phyloP scores from a whole-genome alignment of 2,113 vertebrate genomes.

The Neodontobutis hainanensis region DNA sequence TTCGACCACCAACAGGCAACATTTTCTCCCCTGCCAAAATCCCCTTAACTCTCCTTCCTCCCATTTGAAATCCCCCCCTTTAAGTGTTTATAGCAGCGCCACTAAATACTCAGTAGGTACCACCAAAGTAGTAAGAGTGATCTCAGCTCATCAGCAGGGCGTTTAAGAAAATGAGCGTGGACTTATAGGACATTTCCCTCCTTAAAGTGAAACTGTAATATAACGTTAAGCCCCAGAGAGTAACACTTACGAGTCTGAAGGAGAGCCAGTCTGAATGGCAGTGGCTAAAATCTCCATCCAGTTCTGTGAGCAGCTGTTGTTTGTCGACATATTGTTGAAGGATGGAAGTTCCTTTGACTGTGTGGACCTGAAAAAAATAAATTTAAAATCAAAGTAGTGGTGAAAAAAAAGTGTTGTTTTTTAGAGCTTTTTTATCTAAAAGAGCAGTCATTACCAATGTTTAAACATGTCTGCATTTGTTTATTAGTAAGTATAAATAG shows the following conservation, averaged over 20 bases:
- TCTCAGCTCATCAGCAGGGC: background rate
- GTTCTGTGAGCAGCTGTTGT: slow-evolving; percentile 80
- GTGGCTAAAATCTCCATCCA: slow-evolving; percentile 82
- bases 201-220: background rate
- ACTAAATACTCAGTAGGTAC: background rate
- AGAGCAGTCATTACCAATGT: background rate
- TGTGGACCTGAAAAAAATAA: slow-evolving; percentile 69
- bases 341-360: slow-evolving; percentile 71
- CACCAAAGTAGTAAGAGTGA: background rate
- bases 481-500: background rate
- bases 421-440: background rate
- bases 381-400: background rate
- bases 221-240: background rate
- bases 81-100: background rate
- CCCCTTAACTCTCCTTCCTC: background rate
- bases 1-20: slow-evolving; percentile 4
- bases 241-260: slow-evolving; percentile 78
- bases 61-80: background rate
- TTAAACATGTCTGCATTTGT: background rate
- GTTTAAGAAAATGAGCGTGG: background rate
- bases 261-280: slow-evolving; percentile 83
- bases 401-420: background rate
- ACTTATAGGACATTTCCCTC: background rate
- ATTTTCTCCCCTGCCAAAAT: background rate
- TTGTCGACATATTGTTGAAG: slow-evolving; percentile 82